Evolutionary conservation across 2,113 vertebrate species (phyloP).

Genomic region (Pheucticus melanocephalus): DNA sequence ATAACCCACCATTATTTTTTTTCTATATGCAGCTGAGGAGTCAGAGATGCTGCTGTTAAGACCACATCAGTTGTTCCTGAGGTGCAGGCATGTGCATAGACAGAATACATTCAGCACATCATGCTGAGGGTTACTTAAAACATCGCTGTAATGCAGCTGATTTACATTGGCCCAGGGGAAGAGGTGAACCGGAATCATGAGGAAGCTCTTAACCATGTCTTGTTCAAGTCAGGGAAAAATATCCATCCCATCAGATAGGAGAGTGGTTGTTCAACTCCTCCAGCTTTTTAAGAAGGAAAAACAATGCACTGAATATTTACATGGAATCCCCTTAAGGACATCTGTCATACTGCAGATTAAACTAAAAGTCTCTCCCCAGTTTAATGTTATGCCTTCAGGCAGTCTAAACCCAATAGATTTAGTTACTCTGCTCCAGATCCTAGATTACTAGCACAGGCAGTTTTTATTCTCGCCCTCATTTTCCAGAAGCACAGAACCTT

Average conservation of each 20-base stretch:
- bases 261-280: not conserved
- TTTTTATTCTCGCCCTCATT: constrained; percentile 30
- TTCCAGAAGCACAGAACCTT: constrained; percentile 31
- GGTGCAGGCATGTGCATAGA: not conserved
- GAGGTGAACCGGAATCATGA: not conserved
- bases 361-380: constrained; percentile 55
- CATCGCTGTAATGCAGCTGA: not conserved
- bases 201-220: not conserved
- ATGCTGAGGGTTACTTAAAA: not conserved
- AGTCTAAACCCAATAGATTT: constrained; percentile 40
- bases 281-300: constrained; percentile 11
- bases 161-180: constrained; percentile 34
- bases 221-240: constrained; percentile 41
- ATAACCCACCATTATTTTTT: not conserved
- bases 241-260: not conserved
- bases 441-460: constrained; percentile 40
- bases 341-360: constrained; percentile 67
- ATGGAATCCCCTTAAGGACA: constrained; percentile 65
- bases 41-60: not conserved
- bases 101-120: not conserved
- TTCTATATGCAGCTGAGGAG: not conserved
- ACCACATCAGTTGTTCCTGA: not conserved
- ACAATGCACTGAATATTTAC: constrained; percentile 54
- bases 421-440: constrained; percentile 55
- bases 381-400: constrained; percentile 65